Base-by-base conservation (phyloP, 2,888 invertebrate species). In the Eupithecia exiguata region DNA sequence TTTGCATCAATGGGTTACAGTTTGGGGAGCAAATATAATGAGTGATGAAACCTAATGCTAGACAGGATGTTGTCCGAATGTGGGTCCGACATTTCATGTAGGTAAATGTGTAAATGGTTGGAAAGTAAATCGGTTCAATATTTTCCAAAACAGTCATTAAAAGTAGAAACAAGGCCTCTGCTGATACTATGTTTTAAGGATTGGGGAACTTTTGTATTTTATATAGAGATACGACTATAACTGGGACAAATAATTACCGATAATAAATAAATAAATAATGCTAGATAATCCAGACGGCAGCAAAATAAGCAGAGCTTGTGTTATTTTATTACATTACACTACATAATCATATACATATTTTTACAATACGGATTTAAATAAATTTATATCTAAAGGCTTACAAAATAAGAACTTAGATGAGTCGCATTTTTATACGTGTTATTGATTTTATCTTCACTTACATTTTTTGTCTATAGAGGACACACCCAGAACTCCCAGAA, bases 1-100 rank as follows among this genome's bases (percentile, higher is more conserved):
- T 70, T 70, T 70, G 38, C 30, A 73, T 67, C 38, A 73, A 69
- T 58, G 36, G 30, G 62, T 70, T 70, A 38, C 62, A 61, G 67
- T 70, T 43, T 69, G 43, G 5, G 35, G 62, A 30, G 35, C 62
- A 62, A 62, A 18, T 18, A 62, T 62, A 62, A 61, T 61, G 58
- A 30, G 6, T 16, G 30, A 30, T 35, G 35, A 21, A 62, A 25
- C 21, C 58, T 58, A 58, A 58, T 58, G 25, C 21, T 53, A 1
- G 5, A 58, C 58, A 58, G 58, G 58, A 58, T 62, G 62, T 62
- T 62, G 35, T 35, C 14, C 30, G 16, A 12, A 14, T 14, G 61
- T 30, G 58, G 21, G 36, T 53, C 49, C 10, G 49, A 25, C 49
- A 68, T 58, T 58, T 25, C 12, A n/a, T 53, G 12, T 58, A 12